Evolutionary conservation across 2,797 vertebrate genomes (phyloP).

Genomic region (Poeciliopsis paucimaculata): DNA sequence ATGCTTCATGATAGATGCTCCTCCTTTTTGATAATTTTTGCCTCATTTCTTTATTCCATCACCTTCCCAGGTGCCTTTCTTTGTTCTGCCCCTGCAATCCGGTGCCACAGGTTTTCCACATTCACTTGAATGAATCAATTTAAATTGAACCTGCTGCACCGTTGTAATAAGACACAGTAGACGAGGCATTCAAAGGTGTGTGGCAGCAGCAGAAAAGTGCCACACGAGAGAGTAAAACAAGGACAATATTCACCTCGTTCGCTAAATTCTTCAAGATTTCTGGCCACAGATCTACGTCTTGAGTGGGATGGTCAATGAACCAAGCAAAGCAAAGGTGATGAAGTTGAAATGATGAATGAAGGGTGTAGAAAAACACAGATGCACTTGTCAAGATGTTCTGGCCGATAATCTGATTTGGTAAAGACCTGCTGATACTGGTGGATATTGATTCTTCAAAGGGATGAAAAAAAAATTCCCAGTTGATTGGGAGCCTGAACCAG

Average conservation of each 20-base stretch:
- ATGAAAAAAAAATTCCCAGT: neutral
- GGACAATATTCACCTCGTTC: slow-evolving; percentile 20
- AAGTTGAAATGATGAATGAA: slow-evolving; percentile 1
- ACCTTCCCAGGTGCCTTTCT: neutral
- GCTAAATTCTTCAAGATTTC: neutral
- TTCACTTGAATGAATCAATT: slow-evolving; percentile 13
- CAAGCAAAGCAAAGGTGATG: slow-evolving; percentile 15
- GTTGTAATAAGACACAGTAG: slow-evolving; percentile 4
- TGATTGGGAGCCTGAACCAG: neutral
- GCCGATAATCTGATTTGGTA: neutral
- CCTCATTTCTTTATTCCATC: neutral
- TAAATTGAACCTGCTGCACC: slow-evolving; percentile 19
- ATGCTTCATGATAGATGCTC: neutral
- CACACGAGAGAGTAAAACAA: neutral
- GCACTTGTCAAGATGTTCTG: neutral
- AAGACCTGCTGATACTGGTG: neutral
- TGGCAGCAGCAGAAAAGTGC: neutral
- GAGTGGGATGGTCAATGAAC: neutral
- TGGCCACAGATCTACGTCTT: slow-evolving; percentile 48
- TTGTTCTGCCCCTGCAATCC: neutral
- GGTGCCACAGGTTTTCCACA: slow-evolving; percentile 21
- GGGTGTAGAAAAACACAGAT: neutral
- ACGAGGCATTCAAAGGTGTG: slow-evolving; percentile 4
- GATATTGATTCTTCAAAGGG: neutral
- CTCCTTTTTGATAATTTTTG: neutral